phyloP scores from a whole-genome alignment of 2,113 vertebrate species.

The Oreochromis spilurus region DNA sequence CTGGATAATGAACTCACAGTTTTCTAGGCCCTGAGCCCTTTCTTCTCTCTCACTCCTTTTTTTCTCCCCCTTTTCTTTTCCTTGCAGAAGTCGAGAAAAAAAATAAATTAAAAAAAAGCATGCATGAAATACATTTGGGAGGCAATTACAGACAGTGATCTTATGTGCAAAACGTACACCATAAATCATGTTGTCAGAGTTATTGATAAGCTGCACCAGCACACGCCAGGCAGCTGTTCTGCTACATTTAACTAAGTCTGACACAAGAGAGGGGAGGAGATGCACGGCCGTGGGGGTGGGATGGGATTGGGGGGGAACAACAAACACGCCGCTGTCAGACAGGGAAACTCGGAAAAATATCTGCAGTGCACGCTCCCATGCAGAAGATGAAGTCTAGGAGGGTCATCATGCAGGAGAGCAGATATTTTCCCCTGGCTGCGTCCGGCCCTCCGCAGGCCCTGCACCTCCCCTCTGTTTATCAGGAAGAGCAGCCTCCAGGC shows the following conservation, averaged over 20 bases:
- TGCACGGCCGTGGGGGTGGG: background rate
- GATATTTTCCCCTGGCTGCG: slow-evolving; percentile 6
- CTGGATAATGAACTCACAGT: slow-evolving; percentile 29
- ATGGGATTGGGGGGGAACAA: background rate
- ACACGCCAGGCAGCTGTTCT: slow-evolving; percentile 54
- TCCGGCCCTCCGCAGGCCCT: background rate
- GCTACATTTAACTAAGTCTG: slow-evolving; percentile 61
- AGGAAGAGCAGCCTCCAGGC: slow-evolving; percentile 13
- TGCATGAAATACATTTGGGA: slow-evolving; percentile 43
- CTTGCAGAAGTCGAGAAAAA: background rate
- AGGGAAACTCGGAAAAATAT: background rate
- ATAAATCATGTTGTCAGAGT: slow-evolving; percentile 64
- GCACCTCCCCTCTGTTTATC: slow-evolving; percentile 28
- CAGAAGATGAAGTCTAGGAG: slow-evolving; percentile 13
- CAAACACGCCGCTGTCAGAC: background rate
- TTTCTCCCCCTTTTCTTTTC: background rate
- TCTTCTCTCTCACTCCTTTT: background rate
- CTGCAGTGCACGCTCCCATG: background rate
- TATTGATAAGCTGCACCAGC: slow-evolving; percentile 61
- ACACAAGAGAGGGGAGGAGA: slow-evolving; percentile 2
- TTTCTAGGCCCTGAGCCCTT: background rate
- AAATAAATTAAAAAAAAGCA: background rate
- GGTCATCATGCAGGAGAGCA: slow-evolving; percentile 30
- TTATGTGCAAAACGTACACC: slow-evolving; percentile 40
- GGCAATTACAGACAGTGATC: slow-evolving; percentile 53